Base-by-base conservation (phyloP, 2,888 invertebrate species). In the Eupelmus urozonus region DNA sequence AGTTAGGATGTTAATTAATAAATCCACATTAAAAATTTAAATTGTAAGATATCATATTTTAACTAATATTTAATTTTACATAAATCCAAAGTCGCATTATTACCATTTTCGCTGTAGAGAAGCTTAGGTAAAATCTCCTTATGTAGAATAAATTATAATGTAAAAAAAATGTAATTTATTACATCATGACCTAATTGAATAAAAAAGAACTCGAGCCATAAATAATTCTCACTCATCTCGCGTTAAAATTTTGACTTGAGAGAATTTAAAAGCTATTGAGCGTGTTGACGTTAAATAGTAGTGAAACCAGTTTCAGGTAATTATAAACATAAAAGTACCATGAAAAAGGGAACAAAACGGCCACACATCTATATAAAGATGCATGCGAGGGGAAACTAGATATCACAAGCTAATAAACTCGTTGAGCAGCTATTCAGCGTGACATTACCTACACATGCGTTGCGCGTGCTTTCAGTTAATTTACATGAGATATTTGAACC, bases 361-460 rank as follows among this genome's bases (percentile, higher is more conserved):
- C 23, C 13, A 16, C 62, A 49, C 23, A 34, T 65, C 59, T 71
- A 71, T 71, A 72, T 77, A 77, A 66, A 66, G 53, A 60, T 27
- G 0, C 34, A 16, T 23, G 23, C 51, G 27, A 1, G 42, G 29
- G 40, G 29, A 27, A 71, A 77, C 72, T 77, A 72, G 66, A 67
- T 66, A 72, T 72, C 60, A 25, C 57, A 51, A 72, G 77, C 66
- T 77, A 77, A 77, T 77, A 77, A 77, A 77, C 77, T 77, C 45
- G 77, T 77, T 72, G 71, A 71, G 60, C 77, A 66, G 66, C 77
- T 77, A 77, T 77, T 77, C 77, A 66, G 59, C 59, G 53, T 53
- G 66, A 72, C 59, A 72, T 34, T 53, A 25, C 71, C 59, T 59
- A 59, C 66, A 63, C 55, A 70, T 57, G n/a, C 76, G 29, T 25